phyloP scores from a whole-genome alignment of 2,797 vertebrate species.

The Hemitrygon akajei region DNA sequence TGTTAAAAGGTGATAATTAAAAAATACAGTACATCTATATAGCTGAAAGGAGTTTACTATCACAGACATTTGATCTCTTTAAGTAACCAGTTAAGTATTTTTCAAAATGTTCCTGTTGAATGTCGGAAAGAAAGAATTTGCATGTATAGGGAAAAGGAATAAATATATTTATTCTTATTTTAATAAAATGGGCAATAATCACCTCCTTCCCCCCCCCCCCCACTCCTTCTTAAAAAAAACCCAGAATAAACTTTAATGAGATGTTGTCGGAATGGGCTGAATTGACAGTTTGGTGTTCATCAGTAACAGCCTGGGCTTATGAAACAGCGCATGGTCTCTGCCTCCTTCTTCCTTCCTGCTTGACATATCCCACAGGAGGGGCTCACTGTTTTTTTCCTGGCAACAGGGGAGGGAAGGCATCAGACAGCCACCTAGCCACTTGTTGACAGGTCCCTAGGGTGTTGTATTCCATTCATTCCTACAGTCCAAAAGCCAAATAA shows the following conservation, averaged over 20 bases:
- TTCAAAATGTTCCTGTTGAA: background rate
- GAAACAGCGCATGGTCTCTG: slow-evolving; percentile 42
- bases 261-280: slow-evolving; percentile 18
- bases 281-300: slow-evolving; percentile 39
- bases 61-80: slow-evolving; percentile 44
- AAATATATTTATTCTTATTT: background rate
- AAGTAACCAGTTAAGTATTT: slow-evolving; percentile 28
- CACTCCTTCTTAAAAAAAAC: background rate
- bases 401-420: slow-evolving; percentile 32
- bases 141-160: background rate
- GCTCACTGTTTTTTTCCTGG: slow-evolving; percentile 40
- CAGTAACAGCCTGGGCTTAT: slow-evolving; percentile 41
- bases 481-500: slow-evolving; percentile 42
- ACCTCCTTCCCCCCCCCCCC: too few species aligned
- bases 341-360: background rate
- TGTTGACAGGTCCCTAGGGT: slow-evolving; percentile 38
- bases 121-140: background rate
- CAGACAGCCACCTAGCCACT: slow-evolving; percentile 38
- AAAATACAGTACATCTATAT: slow-evolving; percentile 97
- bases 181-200: background rate
- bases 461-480: slow-evolving; percentile 40
- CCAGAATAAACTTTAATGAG: slow-evolving; percentile 9
- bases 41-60: slow-evolving; percentile 83
- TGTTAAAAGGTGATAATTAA: slow-evolving; percentile 99
- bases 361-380: slow-evolving; percentile 29